Conservation (phyloP, 1,140 invertebrate genomes). For the Adelges cooleyi region DNA sequence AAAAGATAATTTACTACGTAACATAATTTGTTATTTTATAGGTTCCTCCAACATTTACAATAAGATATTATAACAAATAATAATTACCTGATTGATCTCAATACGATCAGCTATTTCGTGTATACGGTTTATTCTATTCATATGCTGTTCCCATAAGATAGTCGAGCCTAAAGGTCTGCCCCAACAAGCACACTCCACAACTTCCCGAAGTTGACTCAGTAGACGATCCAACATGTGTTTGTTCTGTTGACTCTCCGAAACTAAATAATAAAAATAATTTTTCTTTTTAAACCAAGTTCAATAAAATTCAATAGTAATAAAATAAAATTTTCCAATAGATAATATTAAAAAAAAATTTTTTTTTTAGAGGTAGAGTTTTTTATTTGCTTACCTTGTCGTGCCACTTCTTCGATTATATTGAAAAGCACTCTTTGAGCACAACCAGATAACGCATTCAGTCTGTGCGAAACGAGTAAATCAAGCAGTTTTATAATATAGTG, state of each 20-base stretch:
- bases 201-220: constrained; percentile 57
- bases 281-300: too few relatives aligned
- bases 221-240: constrained; percentile 66
- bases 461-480: constrained; percentile 74
- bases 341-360: constrained; percentile 7
- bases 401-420: constrained; percentile 86
- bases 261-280: constrained; percentile 41
- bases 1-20: neutral
- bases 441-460: constrained; percentile 73
- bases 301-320: too few relatives aligned
- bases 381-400: constrained; percentile 64
- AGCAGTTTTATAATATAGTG: constrained; percentile 92
- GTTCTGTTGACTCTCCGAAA: constrained; percentile 77
- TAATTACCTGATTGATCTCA: constrained; percentile 57
- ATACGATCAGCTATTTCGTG: constrained; percentile 68
- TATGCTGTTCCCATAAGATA: constrained; percentile 78
- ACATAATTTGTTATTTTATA: neutral
- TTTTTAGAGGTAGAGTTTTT: neutral
- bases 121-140: constrained; percentile 70
- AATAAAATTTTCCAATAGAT: too few relatives aligned
- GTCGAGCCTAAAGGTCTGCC: constrained; percentile 76
- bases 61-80: neutral
- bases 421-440: constrained; percentile 86
- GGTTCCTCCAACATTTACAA: neutral
- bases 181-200: constrained; percentile 64